phyloP scores from a whole-genome alignment of 2,113 vertebrate species.

The Hydrochoerus hydrochaeris region DNA sequence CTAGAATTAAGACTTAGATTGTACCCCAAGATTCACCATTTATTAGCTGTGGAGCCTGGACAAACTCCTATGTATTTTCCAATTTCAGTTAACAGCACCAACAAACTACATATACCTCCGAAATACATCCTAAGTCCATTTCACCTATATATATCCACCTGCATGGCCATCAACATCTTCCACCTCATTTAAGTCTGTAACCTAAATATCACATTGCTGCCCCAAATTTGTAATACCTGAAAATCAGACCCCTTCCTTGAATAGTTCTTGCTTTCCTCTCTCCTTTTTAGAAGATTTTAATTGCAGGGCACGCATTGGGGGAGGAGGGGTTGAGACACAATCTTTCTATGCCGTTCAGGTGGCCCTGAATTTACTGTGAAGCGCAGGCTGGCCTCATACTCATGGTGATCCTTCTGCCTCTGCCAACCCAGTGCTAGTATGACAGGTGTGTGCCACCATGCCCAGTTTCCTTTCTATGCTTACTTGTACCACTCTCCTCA shows the following conservation, averaged over 20 bases:
- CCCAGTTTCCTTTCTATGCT: background rate
- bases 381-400: background rate
- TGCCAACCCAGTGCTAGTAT: background rate
- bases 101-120: background rate
- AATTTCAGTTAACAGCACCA: background rate
- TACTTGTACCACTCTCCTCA: background rate
- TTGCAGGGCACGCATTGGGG: background rate
- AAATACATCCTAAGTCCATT: background rate
- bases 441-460: background rate
- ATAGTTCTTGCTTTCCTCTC: background rate
- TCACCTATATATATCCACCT: background rate
- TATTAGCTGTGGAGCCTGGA: background rate
- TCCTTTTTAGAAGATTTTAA: background rate
- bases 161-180: background rate
- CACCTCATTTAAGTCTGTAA: background rate
- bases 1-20: background rate
- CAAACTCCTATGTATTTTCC: background rate
- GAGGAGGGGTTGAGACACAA: background rate
- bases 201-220: background rate
- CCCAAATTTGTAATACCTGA: background rate
- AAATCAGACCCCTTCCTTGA: background rate
- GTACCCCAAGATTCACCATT: background rate
- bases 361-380: too few relatives aligned
- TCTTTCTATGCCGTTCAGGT: background rate
- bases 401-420: background rate